Evolutionary conservation across 2,888 invertebrate species (phyloP), one percentile per base, ranked within the genome.

Genomic region (Ashinkailepas kermadecensis): DNA sequence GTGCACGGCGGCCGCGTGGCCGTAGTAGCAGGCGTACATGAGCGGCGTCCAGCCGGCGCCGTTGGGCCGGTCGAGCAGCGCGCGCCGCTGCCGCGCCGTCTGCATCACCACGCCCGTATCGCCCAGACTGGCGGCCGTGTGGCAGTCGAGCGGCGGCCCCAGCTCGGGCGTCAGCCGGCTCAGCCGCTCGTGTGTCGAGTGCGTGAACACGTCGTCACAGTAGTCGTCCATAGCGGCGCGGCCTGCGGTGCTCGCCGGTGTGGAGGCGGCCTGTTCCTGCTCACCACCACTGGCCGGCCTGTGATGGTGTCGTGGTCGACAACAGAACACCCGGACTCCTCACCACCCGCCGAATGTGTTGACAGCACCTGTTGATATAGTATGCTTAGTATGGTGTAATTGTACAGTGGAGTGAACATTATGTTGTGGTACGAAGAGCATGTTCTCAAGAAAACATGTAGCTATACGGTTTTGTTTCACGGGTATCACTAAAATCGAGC

Each of bases 11-110:
- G 86, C 86, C 81, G 87, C 86, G 83, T 88, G 88, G 6, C 88
- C 88, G 82, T 88, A 88, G 84, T 88, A 88, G 82, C 87, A 86
- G 8, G 88, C 88, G 84, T 88, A 88, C 88, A 88, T 88, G 59
- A 88, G 84, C 7, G 88, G 86, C 7, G 88, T 88, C 88, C 88
- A 88, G 7, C 88, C 88, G 79, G 88, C 87, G 39, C 84, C 84
- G 84, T 88, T 88, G 74, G 74, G 13, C 39, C 74, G 74, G 74
- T 74, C 74, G 54, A 74, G 74, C 54, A 23, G 39, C 21, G 7
- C 54, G 39, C 39, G 74, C 15, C 54, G 18, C 54, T 54, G 18
- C 18, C 54, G 74, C 54, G n/a, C 62, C n/a, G 56, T 78, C 58
- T 59, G 67, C 67, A 81, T 57, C 56, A 81, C 54, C 23, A 39